A percentile compares a stretch with the other conserved stretches of the same genome.
These are phyloP conservation scores for Scrobipalpa atriplicella DNA, from an alignment of 2,888 invertebrate species.

Conservation along the genomic window DNA sequence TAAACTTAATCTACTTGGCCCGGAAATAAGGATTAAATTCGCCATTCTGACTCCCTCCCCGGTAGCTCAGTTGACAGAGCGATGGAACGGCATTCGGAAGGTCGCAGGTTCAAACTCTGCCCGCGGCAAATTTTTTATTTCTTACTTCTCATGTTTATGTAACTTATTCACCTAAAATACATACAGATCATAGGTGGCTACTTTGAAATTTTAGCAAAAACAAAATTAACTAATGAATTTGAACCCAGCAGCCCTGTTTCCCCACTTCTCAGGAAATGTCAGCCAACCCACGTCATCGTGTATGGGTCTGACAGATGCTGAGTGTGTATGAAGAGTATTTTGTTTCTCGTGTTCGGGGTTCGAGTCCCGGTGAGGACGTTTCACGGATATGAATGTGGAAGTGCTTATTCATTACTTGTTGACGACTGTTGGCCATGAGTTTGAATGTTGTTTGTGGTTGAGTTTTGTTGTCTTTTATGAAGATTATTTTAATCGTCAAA, in stretches of 20 bases:
- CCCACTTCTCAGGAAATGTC: neutral
- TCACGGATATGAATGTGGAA: neutral
- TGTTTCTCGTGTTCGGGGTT: slow-evolving; percentile 13
- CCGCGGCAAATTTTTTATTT: too few species aligned
- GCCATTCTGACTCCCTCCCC: too few species aligned
- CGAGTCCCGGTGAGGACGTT: neutral
- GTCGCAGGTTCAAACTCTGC: too few species aligned
- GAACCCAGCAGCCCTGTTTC: neutral
- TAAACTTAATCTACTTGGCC: too few species aligned
- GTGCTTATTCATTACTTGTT: neutral
- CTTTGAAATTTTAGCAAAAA: neutral
- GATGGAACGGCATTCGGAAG: too few species aligned
- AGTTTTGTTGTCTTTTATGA: neutral
- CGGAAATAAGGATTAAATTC: too few species aligned
- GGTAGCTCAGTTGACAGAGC: too few species aligned
- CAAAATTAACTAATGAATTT: neutral
- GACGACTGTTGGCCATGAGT: neutral
- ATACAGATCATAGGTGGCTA: too few species aligned
- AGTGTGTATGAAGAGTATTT: slow-evolving; percentile 15
- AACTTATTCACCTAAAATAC: too few species aligned
- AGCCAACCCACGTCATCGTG: slow-evolving; percentile 17
- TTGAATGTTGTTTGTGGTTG: neutral
- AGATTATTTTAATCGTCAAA: too few species aligned
- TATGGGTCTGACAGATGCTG: slow-evolving; percentile 19
- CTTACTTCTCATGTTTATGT: too few species aligned